Conservation (phyloP, 1,140 invertebrate species). For the Nautilus pompilius region DNA sequence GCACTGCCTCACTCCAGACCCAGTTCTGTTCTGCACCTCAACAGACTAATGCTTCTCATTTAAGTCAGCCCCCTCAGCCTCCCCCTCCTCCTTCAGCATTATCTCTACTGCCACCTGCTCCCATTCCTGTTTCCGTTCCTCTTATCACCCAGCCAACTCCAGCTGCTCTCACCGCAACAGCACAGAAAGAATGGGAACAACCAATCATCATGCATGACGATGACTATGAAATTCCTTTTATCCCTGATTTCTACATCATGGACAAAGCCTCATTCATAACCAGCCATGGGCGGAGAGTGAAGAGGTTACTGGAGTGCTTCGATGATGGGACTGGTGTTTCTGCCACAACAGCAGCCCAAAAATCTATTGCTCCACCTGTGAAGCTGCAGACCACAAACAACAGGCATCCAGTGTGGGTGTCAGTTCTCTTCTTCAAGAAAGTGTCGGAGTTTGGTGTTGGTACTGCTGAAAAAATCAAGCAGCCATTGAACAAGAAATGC, state of each 20-base stretch:
- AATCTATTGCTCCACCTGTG: constrained; percentile 31
- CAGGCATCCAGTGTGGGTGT: constrained; percentile 27
- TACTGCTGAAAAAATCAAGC: constrained; percentile 21
- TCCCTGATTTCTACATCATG: constrained; percentile 22
- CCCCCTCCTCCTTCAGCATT: not conserved
- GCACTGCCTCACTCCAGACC: too few species aligned
- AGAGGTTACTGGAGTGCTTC: constrained; percentile 27
- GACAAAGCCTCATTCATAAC: constrained; percentile 23
- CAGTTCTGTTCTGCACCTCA: too few species aligned
- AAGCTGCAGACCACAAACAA: constrained; percentile 25
- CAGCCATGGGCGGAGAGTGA: constrained; percentile 21
- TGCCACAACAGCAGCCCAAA: constrained; percentile 28
- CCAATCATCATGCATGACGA: not conserved
- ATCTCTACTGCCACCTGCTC: constrained; percentile 9
- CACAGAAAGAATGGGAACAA: not conserved
- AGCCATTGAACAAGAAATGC: constrained; percentile 25
- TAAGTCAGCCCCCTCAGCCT: constrained; percentile 3
- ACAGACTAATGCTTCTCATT: not conserved
- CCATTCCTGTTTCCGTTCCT: constrained; percentile 4
- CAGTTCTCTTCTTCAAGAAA: constrained; percentile 21
- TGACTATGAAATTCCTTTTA: not conserved
- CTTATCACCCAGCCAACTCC: too few species aligned
- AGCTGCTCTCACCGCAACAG: too few species aligned
- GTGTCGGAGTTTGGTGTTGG: constrained; percentile 25
- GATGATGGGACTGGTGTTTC: constrained; percentile 31